Base-by-base conservation (phyloP, 2,113 vertebrate species). In the Cheirogaleus medius region DNA sequence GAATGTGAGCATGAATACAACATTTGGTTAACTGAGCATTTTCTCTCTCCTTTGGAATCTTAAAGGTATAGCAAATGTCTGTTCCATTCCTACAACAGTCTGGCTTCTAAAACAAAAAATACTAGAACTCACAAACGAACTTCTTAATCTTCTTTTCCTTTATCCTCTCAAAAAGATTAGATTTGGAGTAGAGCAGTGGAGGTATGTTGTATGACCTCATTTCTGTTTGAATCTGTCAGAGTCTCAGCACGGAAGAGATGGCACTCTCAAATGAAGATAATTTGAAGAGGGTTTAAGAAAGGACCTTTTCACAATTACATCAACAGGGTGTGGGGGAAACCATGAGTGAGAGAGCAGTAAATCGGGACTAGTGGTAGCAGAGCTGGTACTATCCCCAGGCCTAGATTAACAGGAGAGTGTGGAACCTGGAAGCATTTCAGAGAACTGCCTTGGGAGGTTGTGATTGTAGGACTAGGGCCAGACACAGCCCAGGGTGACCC, bases 31-130 rank as follows among this genome's bases (percentile, higher is more conserved):
- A 39, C 23, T 25, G 39, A 89, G n/a, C 37, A 27, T 82, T 94
- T 97, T 74, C 63, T 84, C 34, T 83, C 17, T 80, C 34, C 37
- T 88, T 97, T 91, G 73, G 12, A 87, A 78, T 76, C 54, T 71
- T 74, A 39, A 92, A 81, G n/a, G 17, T 27, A 42, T 21, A n/a
- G 27, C 12, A 20, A 63, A 25, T 90, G 39, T 49, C 66, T 89
- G 29, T 84, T 76, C 47, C 80, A 13, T 52, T 95, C 37, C 94
- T 81, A 74, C 3, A 87, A 56, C 6, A 23, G 13, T 52, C 76
- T 66, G 37, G 34, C 49, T 54, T 95, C 49, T 90, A 77, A 87
- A 87, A 63, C 21, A 83, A 90, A 25, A 85, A 92, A 11, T 74
- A n/a, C 56, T 81, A 39, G 81, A 87, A 56, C 12, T 56, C 23